phyloP scores from a whole-genome alignment of 2,888 invertebrate genomes.

The Amphiduros pacificus region DNA sequence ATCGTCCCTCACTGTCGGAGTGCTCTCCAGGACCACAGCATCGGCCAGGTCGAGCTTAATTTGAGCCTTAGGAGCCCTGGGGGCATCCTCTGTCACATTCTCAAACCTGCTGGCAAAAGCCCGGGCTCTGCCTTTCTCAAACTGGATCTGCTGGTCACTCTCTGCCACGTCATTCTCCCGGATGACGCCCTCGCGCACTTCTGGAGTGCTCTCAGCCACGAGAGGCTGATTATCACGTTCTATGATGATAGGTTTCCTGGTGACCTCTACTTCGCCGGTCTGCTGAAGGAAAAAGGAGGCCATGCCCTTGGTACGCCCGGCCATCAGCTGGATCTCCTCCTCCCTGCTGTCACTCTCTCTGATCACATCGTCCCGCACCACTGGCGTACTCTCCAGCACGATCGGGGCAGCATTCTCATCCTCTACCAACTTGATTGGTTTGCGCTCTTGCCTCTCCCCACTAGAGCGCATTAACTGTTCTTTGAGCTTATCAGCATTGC shows the following conservation, averaged over 20 bases:
- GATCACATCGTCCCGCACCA: constrained; percentile 12
- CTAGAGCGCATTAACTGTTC: constrained; percentile 7
- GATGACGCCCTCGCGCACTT: constrained; percentile 24
- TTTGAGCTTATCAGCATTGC: background rate
- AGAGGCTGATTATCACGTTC: constrained; percentile 20
- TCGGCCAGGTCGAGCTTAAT: constrained; percentile 14
- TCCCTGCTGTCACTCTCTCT: constrained; percentile 14
- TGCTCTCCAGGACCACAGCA: constrained; percentile 17
- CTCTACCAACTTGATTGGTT: constrained; percentile 10
- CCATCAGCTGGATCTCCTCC: constrained; percentile 8
- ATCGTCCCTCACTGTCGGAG: constrained; percentile 14
- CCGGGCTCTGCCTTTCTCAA: constrained; percentile 5
- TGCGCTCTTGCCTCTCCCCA: constrained; percentile 7
- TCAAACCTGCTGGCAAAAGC: constrained; percentile 14
- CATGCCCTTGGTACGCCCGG: constrained; percentile 8
- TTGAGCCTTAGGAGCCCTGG: constrained; percentile 1
- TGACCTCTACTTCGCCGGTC: constrained; percentile 6
- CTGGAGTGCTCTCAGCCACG: constrained; percentile 31
- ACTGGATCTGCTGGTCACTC: constrained; percentile 7
- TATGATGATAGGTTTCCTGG: constrained; percentile 25
- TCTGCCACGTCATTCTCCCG: constrained; percentile 23
- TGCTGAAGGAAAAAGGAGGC: background rate
- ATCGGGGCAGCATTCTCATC: constrained; percentile 2
- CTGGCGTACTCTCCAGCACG: constrained; percentile 15
- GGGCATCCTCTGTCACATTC: constrained; percentile 11